phyloP scores from a whole-genome alignment of 2,888 invertebrate genomes.

The Megastigmus dorsalis region DNA sequence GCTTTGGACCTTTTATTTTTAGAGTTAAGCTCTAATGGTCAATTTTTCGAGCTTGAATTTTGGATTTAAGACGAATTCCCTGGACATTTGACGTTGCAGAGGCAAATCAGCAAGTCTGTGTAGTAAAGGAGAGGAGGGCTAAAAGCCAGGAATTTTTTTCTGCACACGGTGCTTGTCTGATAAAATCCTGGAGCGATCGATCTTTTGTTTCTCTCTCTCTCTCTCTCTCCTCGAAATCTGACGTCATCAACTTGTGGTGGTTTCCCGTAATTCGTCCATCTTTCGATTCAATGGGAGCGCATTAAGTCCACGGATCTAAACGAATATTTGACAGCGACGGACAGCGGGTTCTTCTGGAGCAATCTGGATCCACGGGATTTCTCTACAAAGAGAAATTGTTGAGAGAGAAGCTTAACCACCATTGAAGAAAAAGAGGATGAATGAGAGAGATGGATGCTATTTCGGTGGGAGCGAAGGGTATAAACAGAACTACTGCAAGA shows the following conservation, averaged over 20 bases:
- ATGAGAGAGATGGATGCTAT: neutral
- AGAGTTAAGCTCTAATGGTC: neutral
- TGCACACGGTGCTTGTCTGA: neutral
- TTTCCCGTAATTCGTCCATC: constrained; percentile 31
- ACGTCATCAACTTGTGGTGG: constrained; percentile 6
- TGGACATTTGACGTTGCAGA: neutral
- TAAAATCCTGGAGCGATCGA: constrained; percentile 33
- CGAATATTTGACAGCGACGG: constrained; percentile 41
- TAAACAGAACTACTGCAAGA: too few species aligned
- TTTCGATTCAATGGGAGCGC: constrained; percentile 30
- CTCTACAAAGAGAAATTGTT: constrained; percentile 23
- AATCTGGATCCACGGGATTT: constrained; percentile 1
- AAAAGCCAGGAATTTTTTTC: neutral
- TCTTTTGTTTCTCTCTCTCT: constrained; percentile 6
- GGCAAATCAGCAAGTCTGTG: constrained; percentile 32
- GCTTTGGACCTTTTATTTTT: neutral
- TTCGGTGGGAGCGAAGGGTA: too few species aligned
- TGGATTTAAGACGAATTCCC: constrained; percentile 6
- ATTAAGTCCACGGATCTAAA: constrained; percentile 29
- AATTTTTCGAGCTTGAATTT: constrained; percentile 13
- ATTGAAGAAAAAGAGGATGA: neutral
- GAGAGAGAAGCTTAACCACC: neutral
- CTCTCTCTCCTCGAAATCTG: neutral
- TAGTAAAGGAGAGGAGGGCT: neutral
- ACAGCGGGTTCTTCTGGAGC: neutral